phyloP scores from a whole-genome alignment of 2,797 vertebrate species.

The Periophthalmus magnuspinnatus region DNA sequence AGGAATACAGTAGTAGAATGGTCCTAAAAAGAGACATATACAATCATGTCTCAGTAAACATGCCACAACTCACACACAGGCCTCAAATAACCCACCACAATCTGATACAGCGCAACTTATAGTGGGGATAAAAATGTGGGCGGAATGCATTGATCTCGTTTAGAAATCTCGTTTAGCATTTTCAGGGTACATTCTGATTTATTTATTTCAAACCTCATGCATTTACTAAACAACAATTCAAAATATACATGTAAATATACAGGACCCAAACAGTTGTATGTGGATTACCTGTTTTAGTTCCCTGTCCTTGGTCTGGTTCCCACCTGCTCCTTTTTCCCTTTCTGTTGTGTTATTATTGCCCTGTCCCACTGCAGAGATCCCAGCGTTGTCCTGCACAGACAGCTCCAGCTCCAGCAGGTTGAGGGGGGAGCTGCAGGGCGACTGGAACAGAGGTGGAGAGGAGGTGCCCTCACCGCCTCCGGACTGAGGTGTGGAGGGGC shows the following conservation, averaged over 20 bases:
- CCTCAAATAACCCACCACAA: slow-evolving; percentile 19
- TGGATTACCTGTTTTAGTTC: slow-evolving; percentile 72
- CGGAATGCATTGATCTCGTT: not conserved
- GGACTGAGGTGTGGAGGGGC: slow-evolving; percentile 80
- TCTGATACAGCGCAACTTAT: not conserved
- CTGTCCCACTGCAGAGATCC: slow-evolving; percentile 57
- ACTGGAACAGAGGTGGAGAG: slow-evolving; percentile 87
- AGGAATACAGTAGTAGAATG: slow-evolving; percentile 23
- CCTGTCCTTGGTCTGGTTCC: slow-evolving; percentile 58
- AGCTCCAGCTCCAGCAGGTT: slow-evolving; percentile 93
- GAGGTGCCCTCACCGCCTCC: slow-evolving; percentile 65
- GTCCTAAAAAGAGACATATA: slow-evolving; percentile 16
- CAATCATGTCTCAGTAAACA: slow-evolving; percentile 12
- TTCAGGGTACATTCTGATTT: not conserved
- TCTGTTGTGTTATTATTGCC: slow-evolving; percentile 40
- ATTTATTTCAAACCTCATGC: not conserved
- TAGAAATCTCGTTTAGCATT: not conserved
- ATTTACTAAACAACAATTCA: not conserved
- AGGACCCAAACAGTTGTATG: not conserved
- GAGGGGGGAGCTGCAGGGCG: slow-evolving; percentile 91
- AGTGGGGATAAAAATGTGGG: not conserved
- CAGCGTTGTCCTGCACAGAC: slow-evolving; percentile 59
- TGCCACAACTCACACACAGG: slow-evolving; percentile 17
- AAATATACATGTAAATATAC: not conserved
- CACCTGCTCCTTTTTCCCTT: slow-evolving; percentile 51